phyloP scores from a whole-genome alignment of 2,888 invertebrate genomes.

The Scaptomyza polygonia region DNA sequence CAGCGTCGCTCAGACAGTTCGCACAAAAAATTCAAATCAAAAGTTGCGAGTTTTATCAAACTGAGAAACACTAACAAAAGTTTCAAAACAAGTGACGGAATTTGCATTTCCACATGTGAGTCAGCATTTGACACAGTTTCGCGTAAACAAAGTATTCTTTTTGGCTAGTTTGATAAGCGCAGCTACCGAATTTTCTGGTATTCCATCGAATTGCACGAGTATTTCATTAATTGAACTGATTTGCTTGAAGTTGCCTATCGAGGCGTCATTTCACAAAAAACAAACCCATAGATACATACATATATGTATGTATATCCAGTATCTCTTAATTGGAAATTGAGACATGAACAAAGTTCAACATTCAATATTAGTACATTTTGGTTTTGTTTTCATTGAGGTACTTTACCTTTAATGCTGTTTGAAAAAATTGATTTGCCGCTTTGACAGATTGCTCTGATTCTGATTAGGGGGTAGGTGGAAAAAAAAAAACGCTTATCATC shows the following conservation, averaged over 20 bases:
- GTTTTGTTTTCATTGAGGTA: conserved; percentile 19
- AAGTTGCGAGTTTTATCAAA: conserved; percentile 24
- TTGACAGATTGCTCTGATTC: conserved; percentile 29
- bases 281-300: conserved; percentile 4
- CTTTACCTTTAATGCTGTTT: conserved; percentile 20
- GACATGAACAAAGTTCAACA: conserved; percentile 65
- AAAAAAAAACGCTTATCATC: conserved; percentile 37
- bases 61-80: background rate
- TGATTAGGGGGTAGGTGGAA: conserved; percentile 25
- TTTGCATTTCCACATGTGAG: conserved; percentile 33
- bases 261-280: conserved; percentile 34
- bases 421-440: conserved; percentile 7
- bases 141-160: conserved; percentile 48
- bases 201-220: conserved; percentile 25
- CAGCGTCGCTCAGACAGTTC: conserved; percentile 9
- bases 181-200: conserved; percentile 53
- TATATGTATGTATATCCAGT: too few relatives aligned
- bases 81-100: conserved; percentile 12
- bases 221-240: conserved; percentile 71
- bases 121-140: conserved; percentile 50
- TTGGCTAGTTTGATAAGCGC: conserved; percentile 42
- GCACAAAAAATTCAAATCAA: conserved; percentile 11
- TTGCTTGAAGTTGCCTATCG: conserved; percentile 45
- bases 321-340: conserved; percentile 70
- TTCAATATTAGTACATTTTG: background rate